Conservation (phyloP, 2,888 invertebrate species). For the Tanaodytes sp. region DNA sequence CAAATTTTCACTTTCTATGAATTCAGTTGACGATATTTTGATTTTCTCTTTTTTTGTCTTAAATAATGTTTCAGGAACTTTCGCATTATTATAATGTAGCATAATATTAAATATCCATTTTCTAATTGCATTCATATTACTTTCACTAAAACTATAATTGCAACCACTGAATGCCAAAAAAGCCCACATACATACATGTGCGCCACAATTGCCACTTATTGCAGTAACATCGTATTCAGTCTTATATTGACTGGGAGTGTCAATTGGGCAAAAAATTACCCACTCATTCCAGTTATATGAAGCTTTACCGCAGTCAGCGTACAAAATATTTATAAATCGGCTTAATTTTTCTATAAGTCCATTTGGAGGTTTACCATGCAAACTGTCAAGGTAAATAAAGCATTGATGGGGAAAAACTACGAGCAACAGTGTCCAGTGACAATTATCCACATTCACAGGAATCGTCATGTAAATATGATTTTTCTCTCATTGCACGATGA, state of each 20-base stretch:
- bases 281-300: slow-evolving; percentile 1
- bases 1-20: too few relatives aligned
- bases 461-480: slow-evolving; percentile 9
- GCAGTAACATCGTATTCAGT: too few relatives aligned
- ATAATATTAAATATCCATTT: too few relatives aligned
- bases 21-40: too few relatives aligned
- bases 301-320: neutral
- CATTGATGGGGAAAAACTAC: slow-evolving; percentile 5
- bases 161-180: too few relatives aligned
- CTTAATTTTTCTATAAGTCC: slow-evolving; percentile 1
- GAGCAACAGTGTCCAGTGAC: slow-evolving; percentile 5
- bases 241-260: slow-evolving; percentile 5
- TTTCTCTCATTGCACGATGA: neutral
- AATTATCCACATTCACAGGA: neutral
- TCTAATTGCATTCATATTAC: too few relatives aligned
- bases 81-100: too few relatives aligned
- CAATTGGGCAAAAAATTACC: slow-evolving; percentile 4
- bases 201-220: too few relatives aligned
- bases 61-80: too few relatives aligned
- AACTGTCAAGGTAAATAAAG: slow-evolving; percentile 4
- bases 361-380: neutral
- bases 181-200: too few relatives aligned
- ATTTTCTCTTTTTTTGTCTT: too few relatives aligned
- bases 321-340: neutral
- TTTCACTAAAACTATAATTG: too few relatives aligned